A percentile compares a stretch with the other conserved stretches of the same genome.
Conservation (phyloP, 23 tunicate species). For the Halocynthia aurantium region DNA sequence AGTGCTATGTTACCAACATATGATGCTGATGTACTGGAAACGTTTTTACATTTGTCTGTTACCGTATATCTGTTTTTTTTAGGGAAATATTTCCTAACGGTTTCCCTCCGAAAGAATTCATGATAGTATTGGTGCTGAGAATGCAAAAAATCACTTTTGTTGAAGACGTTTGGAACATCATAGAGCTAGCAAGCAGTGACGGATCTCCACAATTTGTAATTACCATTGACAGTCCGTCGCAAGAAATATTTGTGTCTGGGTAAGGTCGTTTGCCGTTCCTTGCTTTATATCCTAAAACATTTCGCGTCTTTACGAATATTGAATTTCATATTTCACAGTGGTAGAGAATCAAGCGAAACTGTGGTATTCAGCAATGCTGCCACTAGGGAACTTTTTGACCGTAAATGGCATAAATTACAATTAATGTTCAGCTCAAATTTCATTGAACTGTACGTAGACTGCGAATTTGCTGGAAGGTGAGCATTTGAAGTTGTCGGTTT, state of each 20-base stretch:
- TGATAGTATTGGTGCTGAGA: background rate
- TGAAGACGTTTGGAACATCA: conserved; percentile 9
- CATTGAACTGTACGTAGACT: background rate
- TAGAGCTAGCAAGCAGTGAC: background rate
- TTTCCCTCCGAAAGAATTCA: background rate
- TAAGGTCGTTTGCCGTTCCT: background rate
- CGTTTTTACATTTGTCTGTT: too few relatives aligned
- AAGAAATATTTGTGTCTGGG: conserved; percentile 5
- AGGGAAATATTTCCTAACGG: conserved; percentile 22
- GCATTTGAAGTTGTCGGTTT: background rate
- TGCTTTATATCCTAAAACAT: background rate
- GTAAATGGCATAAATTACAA: conserved; percentile 7
- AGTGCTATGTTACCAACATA: too few relatives aligned
- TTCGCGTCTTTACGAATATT: background rate
- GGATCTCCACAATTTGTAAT: conserved; percentile 7
- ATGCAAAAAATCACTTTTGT: conserved; percentile 4
- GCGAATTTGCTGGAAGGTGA: conserved; percentile 1
- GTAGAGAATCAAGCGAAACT: background rate
- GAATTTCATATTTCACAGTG: background rate
- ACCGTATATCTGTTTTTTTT: too few relatives aligned
- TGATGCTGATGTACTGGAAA: too few relatives aligned
- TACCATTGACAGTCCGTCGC: background rate
- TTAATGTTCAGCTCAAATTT: background rate
- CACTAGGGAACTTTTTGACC: background rate
- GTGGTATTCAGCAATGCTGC: background rate